Base-by-base conservation (phyloP, 2,113 vertebrate species). In the Cyrtonyx montezumae region DNA sequence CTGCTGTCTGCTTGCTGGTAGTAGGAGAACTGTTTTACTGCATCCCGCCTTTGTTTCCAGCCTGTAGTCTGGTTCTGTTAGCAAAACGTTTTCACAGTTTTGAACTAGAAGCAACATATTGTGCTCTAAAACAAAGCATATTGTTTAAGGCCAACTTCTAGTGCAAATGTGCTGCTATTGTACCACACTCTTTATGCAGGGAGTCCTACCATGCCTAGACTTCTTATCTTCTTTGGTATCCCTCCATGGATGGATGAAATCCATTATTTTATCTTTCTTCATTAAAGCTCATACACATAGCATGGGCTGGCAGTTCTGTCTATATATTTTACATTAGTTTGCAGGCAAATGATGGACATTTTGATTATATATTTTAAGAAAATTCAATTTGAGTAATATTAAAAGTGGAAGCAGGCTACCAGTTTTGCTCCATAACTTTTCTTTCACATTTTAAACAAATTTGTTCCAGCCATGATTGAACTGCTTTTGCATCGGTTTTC, bases 401-500 rank as follows among this genome's bases (percentile, higher is more conserved):
- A 40, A 65, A 68, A 4, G 8, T 66, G 7, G 18, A 63, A 78
- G 25, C 23, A 84, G 12, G 16, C 30, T 69, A 6, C 13, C 75
- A 26, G 13, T 49, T 87, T 81, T 79, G 3, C 9, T 70, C 12
- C 23, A 42, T 14, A 62, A 53, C 2, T 79, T 66, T 91, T 84
- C 23, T 36, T 69, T 84, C 49, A 37, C 30, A 17, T 79, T 88
- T 89, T 49, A 82, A 88, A 84, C 49, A 25, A 11, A 67, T 84
- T 93, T 89, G 7, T 28, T 92, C 9, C 21, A 87, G 26, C 23
- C 30, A 56, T 69, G 37, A 55, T 81, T 86, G 34, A 88, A 45
- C 23, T 3, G 65, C n/a, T 79, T 86, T 68, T 87, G 26, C 32
- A 77, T 3, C 67, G 25, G 42, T 84, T 94, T 95, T 92, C 77